Evolutionary conservation across 2,113 vertebrate species (phyloP).

Genomic region (Mobula hypostoma): DNA sequence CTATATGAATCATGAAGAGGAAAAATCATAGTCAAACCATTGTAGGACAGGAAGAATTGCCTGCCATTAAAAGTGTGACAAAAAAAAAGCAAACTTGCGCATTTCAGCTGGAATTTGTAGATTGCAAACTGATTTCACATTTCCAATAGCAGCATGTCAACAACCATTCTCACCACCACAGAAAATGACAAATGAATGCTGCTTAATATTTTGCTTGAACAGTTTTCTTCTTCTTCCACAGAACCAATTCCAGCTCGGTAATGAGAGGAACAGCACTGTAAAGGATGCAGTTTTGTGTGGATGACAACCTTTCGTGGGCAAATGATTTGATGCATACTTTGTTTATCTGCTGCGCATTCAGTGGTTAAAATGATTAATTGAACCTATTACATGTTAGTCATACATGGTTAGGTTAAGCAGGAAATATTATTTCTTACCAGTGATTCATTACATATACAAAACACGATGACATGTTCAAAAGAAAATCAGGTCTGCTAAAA

Average conservation of each 20-base stretch:
- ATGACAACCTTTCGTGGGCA: constrained; percentile 54
- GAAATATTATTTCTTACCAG: constrained; percentile 49
- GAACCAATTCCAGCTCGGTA: constrained; percentile 58
- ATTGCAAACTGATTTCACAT: constrained; percentile 12
- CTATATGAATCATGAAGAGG: background rate
- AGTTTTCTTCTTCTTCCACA: constrained; percentile 58
- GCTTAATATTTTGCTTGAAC: constrained; percentile 62
- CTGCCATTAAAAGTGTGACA: background rate
- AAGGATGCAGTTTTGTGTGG: constrained; percentile 52
- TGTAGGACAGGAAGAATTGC: background rate
- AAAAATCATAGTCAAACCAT: constrained; percentile 1
- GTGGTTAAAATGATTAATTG: constrained; percentile 63
- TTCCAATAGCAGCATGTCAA: constrained; percentile 25
- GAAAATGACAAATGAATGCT: constrained; percentile 62
- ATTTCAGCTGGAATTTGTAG: constrained; percentile 12
- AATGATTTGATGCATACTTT: constrained; percentile 52
- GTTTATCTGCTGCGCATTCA: constrained; percentile 58
- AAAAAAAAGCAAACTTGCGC: background rate
- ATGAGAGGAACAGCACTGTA: constrained; percentile 52
- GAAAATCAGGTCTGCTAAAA: constrained; percentile 56
- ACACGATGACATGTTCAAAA: constrained; percentile 44
- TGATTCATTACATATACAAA: constrained; percentile 48
- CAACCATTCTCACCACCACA: constrained; percentile 29
- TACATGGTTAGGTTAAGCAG: constrained; percentile 49
- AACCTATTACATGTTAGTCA: constrained; percentile 56